Base-by-base conservation (phyloP, 2,888 invertebrate genomes). In the Romanomermis culicivorax region DNA sequence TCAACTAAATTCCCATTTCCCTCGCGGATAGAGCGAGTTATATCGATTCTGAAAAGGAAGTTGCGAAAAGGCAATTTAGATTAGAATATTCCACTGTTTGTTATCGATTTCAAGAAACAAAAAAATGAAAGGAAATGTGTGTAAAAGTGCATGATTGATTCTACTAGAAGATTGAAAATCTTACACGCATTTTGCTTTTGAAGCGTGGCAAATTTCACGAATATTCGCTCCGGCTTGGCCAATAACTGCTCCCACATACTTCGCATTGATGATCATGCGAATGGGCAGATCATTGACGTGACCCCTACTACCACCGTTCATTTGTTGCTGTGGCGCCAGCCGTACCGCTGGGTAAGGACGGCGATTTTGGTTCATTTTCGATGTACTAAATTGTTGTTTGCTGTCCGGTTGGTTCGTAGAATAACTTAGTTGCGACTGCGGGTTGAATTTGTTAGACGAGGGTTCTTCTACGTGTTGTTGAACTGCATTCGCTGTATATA, bases 201-300 rank as follows among this genome's bases (percentile, higher is more conserved):
- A 70, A 57, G 74, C 71, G 60, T 89, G 88, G 59, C 93, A 93
- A 65, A 95, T 93, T 70, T 86, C 84, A 65, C 88, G 80, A 69
- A 97, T 97, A 64, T 93, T 95, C 68, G 85, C 83, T 62, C 95
- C 95, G 70, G 88, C 87, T 61, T 89, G 80, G 54, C 97, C 97
- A 69, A 97, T 95, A 64, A 97, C 91, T 64, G 95, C 93, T 60
- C 95, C 95, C 59, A 91, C 82, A 49, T 58, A 56, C 30, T 61
- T 61, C 20, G 64, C 60, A 51, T 61, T 60, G 24, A 64, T 61
- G 24, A 62, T 59, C 54, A 65, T 58, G 42, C 63, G 62, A 59
- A 62, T 78, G 77, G 65, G 47, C 47, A 23, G 11, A 17, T 36
- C 36, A 17, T 36, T 36, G 36, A 36, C n/a, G n/a, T n/a, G n/a